These are phyloP conservation scores for Leucophenga maculata DNA, from an alignment of 2,888 invertebrate genomes.

Conservation along the genomic window DNA sequence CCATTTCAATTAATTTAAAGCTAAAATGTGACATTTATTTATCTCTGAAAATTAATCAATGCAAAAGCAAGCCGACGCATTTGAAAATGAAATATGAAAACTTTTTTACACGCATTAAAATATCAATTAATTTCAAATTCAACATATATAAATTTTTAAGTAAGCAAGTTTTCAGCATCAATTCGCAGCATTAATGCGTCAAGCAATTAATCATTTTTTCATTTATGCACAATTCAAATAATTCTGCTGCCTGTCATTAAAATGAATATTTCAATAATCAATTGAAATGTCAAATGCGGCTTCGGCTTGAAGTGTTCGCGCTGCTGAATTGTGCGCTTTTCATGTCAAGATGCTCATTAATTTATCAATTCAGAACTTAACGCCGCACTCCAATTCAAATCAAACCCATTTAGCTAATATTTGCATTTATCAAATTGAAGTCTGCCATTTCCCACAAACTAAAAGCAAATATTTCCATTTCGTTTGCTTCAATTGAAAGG, in stretches of 20 bases:
- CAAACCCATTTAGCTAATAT: slow-evolving; percentile 22
- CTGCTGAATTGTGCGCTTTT: slow-evolving; percentile 6
- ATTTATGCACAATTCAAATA: slow-evolving; percentile 46
- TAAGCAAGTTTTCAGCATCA: background rate
- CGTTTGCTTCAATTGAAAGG: slow-evolving; percentile 18
- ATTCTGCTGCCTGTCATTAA: slow-evolving; percentile 44
- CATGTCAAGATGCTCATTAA: slow-evolving; percentile 55
- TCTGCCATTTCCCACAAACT: background rate
- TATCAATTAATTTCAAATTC: slow-evolving; percentile 33
- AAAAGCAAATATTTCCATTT: background rate
- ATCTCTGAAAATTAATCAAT: slow-evolving; percentile 5
- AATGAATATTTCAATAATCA: slow-evolving; percentile 51
- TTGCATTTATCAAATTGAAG: slow-evolving; percentile 40
- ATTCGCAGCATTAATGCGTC: slow-evolving; percentile 19
- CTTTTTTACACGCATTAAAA: slow-evolving; percentile 29
- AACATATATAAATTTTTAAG: too few relatives aligned
- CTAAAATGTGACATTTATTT: background rate
- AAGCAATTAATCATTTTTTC: slow-evolving; percentile 54
- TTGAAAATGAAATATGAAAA: slow-evolving; percentile 8
- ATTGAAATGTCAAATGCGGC: slow-evolving; percentile 43
- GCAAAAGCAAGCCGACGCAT: background rate
- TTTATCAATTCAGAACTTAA: slow-evolving; percentile 48
- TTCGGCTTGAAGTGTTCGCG: background rate
- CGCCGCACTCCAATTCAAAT: background rate
- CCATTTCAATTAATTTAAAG: background rate